phyloP scores from a whole-genome alignment of 53 echinoderm and acorn worm species.

The Apostichopus leukothele region DNA sequence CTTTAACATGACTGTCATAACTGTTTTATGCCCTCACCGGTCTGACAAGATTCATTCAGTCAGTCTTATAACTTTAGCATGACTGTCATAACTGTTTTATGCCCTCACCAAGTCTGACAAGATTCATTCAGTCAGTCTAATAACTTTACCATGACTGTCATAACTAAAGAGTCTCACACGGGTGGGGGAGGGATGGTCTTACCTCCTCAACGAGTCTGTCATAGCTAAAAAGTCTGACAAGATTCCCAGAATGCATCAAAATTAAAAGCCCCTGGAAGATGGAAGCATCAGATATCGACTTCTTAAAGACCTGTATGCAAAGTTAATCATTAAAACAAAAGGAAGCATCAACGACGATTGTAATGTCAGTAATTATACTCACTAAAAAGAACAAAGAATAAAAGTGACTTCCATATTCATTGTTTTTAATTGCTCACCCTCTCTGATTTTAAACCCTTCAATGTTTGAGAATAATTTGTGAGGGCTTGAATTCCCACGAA shows the following conservation, averaged over 20 bases:
- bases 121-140: neutral
- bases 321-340: neutral
- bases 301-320: conserved; percentile 38
- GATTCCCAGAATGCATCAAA: conserved; percentile 41
- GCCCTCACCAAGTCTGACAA: too few relatives aligned
- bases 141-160: conserved; percentile 29
- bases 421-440: too few relatives aligned
- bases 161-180: conserved; percentile 33
- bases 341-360: neutral
- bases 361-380: too few relatives aligned
- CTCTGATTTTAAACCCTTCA: too few relatives aligned
- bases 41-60: too few relatives aligned
- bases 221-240: conserved; percentile 39
- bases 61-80: too few relatives aligned
- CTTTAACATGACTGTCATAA: neutral
- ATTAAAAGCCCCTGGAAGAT: conserved; percentile 40
- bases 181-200: too few relatives aligned
- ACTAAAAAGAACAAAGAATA: too few relatives aligned
- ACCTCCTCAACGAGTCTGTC: conserved; percentile 45
- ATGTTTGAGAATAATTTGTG: too few relatives aligned
- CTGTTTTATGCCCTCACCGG: too few relatives aligned
- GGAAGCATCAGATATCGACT: conserved; percentile 39
- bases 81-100: neutral
- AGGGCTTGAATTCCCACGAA: too few relatives aligned
- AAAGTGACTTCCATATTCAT: too few relatives aligned